These are phyloP conservation scores for Lissonota sp. DNA, from an alignment of 2,888 invertebrate genomes.

Conservation along the genomic window DNA sequence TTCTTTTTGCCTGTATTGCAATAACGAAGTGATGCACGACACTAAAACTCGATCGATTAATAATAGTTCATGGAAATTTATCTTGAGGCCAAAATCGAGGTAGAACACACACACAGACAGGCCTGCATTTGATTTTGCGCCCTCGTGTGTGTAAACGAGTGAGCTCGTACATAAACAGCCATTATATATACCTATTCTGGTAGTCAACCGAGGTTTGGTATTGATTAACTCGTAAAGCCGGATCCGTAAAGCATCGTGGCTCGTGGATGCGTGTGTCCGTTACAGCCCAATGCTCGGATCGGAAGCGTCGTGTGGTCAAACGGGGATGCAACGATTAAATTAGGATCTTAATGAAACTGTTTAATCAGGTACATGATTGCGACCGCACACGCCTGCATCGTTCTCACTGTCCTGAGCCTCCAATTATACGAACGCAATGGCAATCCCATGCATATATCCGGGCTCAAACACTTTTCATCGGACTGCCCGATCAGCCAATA, in stretches of 20 bases:
- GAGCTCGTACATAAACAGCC: neutral
- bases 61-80: neutral
- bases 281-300: constrained; percentile 26
- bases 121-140: no score
- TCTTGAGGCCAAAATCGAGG: neutral
- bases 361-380: constrained; percentile 83
- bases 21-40: no score
- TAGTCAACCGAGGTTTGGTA: constrained; percentile 38
- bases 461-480: neutral
- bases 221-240: constrained; percentile 64
- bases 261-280: constrained; percentile 4
- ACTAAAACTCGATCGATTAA: no score
- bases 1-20: no score
- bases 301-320: neutral
- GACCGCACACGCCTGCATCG: constrained; percentile 79
- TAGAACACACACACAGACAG: no score
- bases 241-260: constrained; percentile 49
- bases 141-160: constrained; percentile 34
- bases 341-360: constrained; percentile 82
- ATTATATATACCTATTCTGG: constrained; percentile 4
- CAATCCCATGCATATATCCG: neutral
- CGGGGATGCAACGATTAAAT: constrained; percentile 72
- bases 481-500: no score
- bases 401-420: constrained; percentile 64
- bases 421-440: constrained; percentile 73